These are phyloP conservation scores for Ophion slaviceki DNA, from an alignment of 2,888 invertebrate species.

Conservation along the genomic window DNA sequence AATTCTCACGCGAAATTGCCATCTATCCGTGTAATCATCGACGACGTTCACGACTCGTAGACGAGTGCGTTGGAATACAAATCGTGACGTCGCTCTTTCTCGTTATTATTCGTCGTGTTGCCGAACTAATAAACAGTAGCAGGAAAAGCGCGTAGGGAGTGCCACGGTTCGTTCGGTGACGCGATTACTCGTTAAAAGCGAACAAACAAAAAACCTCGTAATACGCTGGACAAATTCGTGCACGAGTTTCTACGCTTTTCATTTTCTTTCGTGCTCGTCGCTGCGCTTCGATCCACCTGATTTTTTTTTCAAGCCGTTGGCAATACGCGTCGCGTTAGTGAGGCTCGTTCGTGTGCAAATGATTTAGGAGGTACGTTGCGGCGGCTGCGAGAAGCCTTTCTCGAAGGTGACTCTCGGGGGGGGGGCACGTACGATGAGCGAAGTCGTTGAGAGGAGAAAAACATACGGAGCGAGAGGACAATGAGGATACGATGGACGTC, in stretches of 20 bases:
- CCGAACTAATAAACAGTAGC: neutral
- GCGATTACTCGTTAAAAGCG: neutral
- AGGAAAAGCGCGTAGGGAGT: neutral
- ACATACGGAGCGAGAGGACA: conserved; percentile 62
- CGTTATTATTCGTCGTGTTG: neutral
- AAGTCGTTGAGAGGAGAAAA: conserved; percentile 4
- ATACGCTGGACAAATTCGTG: neutral
- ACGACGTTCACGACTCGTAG: neutral
- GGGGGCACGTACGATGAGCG: neutral
- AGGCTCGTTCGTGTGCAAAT: neutral
- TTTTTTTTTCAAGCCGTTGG: neutral
- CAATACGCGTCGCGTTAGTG: neutral
- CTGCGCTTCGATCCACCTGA: neutral
- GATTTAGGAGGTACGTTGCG: neutral
- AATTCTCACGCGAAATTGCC: neutral
- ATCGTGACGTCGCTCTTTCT: neutral
- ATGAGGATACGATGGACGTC: conserved; percentile 80
- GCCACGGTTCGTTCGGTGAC: neutral
- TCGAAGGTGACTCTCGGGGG: too few relatives aligned
- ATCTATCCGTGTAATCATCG: neutral
- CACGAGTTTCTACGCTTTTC: neutral
- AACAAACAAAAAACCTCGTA: neutral
- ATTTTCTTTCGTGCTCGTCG: neutral
- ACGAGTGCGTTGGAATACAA: neutral
- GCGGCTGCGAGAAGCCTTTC: neutral